Conservation (phyloP, 2,797 vertebrate genomes). For the Lophius americanus region DNA sequence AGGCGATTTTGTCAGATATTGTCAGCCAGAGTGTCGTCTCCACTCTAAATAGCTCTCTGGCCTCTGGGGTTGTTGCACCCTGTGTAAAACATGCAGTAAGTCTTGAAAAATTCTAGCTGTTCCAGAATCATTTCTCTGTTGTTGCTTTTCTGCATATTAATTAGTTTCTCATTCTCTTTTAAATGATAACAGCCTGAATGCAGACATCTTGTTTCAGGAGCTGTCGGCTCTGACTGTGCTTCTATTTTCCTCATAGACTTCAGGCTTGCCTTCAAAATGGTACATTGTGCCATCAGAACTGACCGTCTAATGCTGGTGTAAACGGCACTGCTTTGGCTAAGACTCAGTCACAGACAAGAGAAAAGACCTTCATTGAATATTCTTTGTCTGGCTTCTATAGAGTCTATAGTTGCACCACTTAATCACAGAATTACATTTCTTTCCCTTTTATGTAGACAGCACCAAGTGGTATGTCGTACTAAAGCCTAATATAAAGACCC, state of each 20-base stretch:
- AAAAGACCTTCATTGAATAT: slow-evolving; percentile 16
- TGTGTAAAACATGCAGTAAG: slow-evolving; percentile 30
- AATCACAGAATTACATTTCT: slow-evolving; percentile 26
- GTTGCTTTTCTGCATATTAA: slow-evolving; percentile 8
- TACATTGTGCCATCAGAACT: slow-evolving; percentile 41
- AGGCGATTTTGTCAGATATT: slow-evolving; percentile 54
- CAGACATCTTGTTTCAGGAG: slow-evolving; percentile 7
- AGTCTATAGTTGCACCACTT: slow-evolving; percentile 34
- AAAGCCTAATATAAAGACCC: neutral
- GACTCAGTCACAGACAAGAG: slow-evolving; percentile 31
- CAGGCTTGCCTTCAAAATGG: slow-evolving; percentile 15
- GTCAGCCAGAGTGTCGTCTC: slow-evolving; percentile 45
- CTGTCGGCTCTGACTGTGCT: slow-evolving; percentile 18
- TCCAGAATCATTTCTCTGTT: slow-evolving; percentile 21
- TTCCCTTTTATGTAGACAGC: slow-evolving; percentile 20
- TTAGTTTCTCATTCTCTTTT: no score
- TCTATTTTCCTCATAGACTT: slow-evolving; percentile 20
- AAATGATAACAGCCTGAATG: neutral
- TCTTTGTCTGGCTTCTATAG: slow-evolving; percentile 37
- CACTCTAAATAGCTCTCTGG: slow-evolving; percentile 51
- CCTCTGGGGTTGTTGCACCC: slow-evolving; percentile 40
- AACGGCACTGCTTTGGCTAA: slow-evolving; percentile 14
- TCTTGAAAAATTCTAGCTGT: slow-evolving; percentile 20
- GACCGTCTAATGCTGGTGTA: neutral
- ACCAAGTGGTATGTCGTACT: slow-evolving; percentile 5